Evolutionary conservation across 23 tunicate species (phyloP).

Genomic region (Clavelina lepadiformis): DNA sequence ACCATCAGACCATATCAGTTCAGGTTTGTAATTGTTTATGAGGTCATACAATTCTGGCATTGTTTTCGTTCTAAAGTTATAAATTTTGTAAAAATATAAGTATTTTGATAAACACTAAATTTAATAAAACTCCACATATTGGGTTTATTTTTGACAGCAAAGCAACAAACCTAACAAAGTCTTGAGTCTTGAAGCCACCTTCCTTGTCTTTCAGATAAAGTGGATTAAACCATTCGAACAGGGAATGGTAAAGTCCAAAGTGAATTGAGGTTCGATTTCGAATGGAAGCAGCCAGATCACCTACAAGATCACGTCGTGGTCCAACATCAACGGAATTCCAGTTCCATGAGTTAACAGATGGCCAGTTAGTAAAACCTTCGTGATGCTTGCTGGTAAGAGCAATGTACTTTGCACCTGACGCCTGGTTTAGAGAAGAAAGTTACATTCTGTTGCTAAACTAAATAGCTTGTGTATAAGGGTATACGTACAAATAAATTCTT

Average conservation of each 20-base stretch:
- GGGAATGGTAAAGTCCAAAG: constrained; percentile 65
- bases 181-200: constrained; percentile 36
- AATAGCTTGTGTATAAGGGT: too few species aligned
- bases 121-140: neutral
- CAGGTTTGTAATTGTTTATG: constrained; percentile 78
- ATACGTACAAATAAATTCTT: too few species aligned
- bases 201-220: constrained; percentile 30
- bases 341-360: constrained; percentile 56
- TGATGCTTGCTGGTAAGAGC: constrained; percentile 61
- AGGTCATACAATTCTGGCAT: constrained; percentile 88
- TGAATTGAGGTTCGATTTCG: constrained; percentile 26
- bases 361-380: constrained; percentile 72
- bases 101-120: neutral
- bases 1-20: constrained; percentile 92
- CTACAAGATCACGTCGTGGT: constrained; percentile 62
- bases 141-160: neutral
- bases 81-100: too few species aligned
- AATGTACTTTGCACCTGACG: constrained; percentile 56
- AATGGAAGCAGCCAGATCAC: constrained; percentile 51
- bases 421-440: too few species aligned
- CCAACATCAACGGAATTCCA: constrained; percentile 73
- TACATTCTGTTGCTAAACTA: too few species aligned
- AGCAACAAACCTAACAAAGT: constrained; percentile 34
- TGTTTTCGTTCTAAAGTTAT: constrained; percentile 41
- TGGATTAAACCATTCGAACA: constrained; percentile 54